Base-by-base conservation (phyloP, 2,888 invertebrate species). In the Cheilosia urbana region DNA sequence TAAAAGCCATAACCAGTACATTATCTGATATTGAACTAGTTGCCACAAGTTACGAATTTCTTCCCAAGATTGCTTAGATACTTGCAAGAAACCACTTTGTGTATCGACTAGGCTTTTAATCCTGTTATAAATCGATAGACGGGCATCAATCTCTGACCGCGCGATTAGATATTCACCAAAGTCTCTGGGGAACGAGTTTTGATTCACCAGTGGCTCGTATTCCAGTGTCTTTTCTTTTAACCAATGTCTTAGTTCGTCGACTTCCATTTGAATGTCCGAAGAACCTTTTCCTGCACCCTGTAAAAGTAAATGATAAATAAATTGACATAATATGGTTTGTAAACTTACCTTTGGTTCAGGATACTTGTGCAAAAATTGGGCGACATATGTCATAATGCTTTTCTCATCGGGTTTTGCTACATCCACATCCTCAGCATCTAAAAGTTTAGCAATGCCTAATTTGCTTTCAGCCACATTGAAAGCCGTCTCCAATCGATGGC, bases 341-440 rank as follows among this genome's bases (percentile, higher is more conserved):
- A 40, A 11, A 87, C 89, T 90, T 87, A 94, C 95, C 93, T 95
- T 96, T 65, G 97, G 96, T 93, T 97, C 97, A 58, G 97, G 97
- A 93, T 97, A 97, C 93, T 98, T 98, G 92, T 98, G 98, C 90
- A 99, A 94, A 93, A 99, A 99, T 93, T 99, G 98, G 49, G 99
- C 98, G 87, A 99, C 98, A 92, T 99, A 99, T 37, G 99, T 99
- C 98, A 99, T 99, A 89, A 99, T 97, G 87, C 98, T 98, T 93
- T 97, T 96, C 92, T 99, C 99, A 92, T 99, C 99, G 4, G 99
- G 99, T 91, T 97, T 97, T 34, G 97, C 96, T 30, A 98, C 98
- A 92, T 98, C 98, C 65, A 98, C 98, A 92, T 98, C 98, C 93
- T 98, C 98, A 4, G 98, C 97, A 91, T 99, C 99, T 71, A 99